Conservation (phyloP, 2,888 invertebrate species). For the Phanerotoma sp. region DNA sequence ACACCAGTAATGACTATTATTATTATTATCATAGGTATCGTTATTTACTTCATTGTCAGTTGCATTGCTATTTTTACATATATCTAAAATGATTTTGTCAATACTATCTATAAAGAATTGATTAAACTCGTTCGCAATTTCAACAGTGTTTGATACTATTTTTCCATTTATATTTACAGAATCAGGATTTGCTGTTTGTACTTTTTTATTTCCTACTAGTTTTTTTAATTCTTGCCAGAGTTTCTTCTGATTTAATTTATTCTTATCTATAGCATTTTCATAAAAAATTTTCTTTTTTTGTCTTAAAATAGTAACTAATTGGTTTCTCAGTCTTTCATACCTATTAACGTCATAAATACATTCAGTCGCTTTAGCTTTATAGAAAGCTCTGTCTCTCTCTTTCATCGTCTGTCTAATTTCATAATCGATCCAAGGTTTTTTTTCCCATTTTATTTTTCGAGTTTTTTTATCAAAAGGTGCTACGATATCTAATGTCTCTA, state of each 20-base stretch:
- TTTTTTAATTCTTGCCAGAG: not conserved
- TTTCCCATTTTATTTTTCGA: not conserved
- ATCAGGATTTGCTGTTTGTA: not conserved
- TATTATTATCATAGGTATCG: constrained; percentile 7
- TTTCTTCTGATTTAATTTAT: not conserved
- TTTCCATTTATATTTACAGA: not conserved
- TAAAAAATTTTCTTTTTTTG: not conserved
- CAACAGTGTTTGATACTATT: not conserved
- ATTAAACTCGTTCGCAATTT: not conserved
- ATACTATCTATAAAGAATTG: constrained; percentile 4
- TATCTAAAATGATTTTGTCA: constrained; percentile 13
- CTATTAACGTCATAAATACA: not conserved
- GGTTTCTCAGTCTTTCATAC: not conserved
- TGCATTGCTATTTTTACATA: constrained; percentile 18
- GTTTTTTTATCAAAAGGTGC: not conserved
- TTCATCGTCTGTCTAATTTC: not conserved
- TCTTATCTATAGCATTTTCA: not conserved
- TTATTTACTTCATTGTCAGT: constrained; percentile 8
- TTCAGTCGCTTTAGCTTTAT: not conserved
- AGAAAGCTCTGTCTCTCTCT: not conserved
- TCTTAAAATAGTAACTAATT: not conserved
- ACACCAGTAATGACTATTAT: constrained; percentile 1
- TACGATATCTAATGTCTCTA: not conserved
- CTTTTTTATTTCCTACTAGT: not conserved
- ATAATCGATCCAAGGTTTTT: not conserved